Evolutionary conservation across 1,140 invertebrate species (phyloP).

Genomic region (Macrosteles quadrilineatus): DNA sequence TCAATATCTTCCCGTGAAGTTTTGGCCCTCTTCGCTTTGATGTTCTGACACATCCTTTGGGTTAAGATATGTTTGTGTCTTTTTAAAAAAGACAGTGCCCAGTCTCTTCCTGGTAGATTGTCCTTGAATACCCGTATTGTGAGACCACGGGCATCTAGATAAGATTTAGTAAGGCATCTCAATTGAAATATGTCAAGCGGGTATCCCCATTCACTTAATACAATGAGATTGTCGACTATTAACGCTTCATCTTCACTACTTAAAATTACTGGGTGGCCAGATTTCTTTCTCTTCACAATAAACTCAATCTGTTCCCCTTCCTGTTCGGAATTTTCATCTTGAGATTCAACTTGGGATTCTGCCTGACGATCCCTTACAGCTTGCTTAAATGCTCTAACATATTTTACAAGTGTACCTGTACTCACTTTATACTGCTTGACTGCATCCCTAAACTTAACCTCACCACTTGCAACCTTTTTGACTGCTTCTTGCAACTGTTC

Average conservation of each 20-base stretch:
- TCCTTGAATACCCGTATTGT: conserved; percentile 3
- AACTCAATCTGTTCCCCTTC: background rate
- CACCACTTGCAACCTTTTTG: background rate
- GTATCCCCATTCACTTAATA: background rate
- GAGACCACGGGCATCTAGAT: background rate
- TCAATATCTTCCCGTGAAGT: conserved; percentile 33
- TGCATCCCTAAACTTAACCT: background rate
- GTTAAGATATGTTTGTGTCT: background rate
- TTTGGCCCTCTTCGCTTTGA: background rate
- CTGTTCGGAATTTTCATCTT: background rate
- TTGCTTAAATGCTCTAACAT: background rate
- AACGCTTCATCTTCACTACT: conserved; percentile 9
- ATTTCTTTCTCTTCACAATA: background rate
- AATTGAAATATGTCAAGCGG: background rate
- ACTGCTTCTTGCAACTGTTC: background rate
- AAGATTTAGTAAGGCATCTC: background rate
- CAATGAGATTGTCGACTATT: background rate
- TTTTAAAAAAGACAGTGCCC: conserved; percentile 18
- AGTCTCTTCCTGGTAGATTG: conserved; percentile 8
- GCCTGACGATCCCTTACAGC: too few species aligned
- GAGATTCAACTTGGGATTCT: too few species aligned
- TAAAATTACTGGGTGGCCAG: background rate
- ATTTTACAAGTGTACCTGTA: background rate
- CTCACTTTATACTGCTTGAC: background rate
- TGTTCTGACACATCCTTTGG: background rate